Conservation (phyloP, 1,140 invertebrate species). For the Lepidurus couesii region DNA sequence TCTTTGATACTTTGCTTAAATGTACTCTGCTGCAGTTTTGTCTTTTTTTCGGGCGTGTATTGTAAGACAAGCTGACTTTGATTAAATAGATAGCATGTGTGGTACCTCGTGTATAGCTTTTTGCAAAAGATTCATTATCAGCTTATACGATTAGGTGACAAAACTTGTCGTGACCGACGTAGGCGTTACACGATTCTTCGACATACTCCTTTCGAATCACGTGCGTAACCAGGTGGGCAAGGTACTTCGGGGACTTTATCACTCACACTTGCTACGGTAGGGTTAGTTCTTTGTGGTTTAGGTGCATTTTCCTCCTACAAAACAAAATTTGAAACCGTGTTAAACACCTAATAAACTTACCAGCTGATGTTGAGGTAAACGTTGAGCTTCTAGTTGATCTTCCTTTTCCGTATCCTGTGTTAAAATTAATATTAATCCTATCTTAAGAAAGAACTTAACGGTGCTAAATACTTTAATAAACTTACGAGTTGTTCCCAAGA, state of each 20-base stretch:
- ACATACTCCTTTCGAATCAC: neutral
- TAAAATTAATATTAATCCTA: too few species aligned
- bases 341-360: too few species aligned
- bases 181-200: neutral
- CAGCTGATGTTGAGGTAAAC: too few species aligned
- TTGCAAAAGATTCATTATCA: neutral
- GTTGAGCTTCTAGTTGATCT: too few species aligned
- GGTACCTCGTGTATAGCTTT: neutral
- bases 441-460: too few species aligned
- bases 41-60: neutral
- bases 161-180: neutral
- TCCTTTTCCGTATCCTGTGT: too few species aligned
- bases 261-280: neutral
- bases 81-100: neutral
- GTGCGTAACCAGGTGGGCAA: neutral
- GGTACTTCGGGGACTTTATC: neutral
- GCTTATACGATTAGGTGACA: neutral
- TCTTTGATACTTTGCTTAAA: slow-evolving; percentile 40
- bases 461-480: neutral
- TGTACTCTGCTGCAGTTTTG: neutral
- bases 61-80: neutral
- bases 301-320: neutral
- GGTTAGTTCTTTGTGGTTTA: neutral
- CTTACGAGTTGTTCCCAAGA: neutral
- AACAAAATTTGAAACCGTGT: neutral